Percentiles rank a stretch among this genome's conserved stretches.
Conservation (phyloP, 2,888 invertebrate genomes). For the Phrixothrix hirtus region DNA sequence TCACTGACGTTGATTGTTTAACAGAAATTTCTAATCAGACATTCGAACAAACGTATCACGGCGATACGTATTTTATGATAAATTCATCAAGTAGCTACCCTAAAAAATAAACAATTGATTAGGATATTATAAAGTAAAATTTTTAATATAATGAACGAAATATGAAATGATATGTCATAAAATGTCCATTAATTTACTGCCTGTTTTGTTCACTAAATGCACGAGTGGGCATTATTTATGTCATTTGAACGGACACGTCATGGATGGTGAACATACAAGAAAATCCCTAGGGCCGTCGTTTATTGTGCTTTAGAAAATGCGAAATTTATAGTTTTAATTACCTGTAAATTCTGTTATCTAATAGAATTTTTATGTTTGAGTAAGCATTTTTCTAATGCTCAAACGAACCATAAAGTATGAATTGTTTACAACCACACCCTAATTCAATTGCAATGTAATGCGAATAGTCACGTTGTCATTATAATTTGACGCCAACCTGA, state of each 20-base stretch:
- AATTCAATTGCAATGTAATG: too few relatives aligned
- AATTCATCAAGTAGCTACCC: too few relatives aligned
- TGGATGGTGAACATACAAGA: not conserved
- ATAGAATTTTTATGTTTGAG: too few relatives aligned
- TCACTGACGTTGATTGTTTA: slow-evolving; percentile 15
- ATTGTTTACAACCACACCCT: too few relatives aligned
- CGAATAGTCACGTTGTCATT: too few relatives aligned
- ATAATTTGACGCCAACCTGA: too few relatives aligned
- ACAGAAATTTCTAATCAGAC: slow-evolving; percentile 20
- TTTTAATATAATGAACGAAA: too few relatives aligned
- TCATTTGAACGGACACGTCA: slow-evolving; percentile 28
- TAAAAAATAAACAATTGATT: too few relatives aligned
- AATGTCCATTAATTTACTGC: slow-evolving; percentile 34
- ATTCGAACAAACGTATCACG: slow-evolving; percentile 8
- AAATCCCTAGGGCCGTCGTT: not conserved
- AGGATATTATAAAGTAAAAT: too few relatives aligned
- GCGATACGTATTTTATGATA: too few relatives aligned
- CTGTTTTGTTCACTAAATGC: slow-evolving; percentile 35
- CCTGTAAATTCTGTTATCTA: not conserved
- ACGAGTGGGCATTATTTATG: slow-evolving; percentile 38
- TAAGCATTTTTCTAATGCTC: too few relatives aligned
- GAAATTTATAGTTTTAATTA: not conserved
- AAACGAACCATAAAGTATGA: too few relatives aligned
- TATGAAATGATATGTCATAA: slow-evolving; percentile 14
- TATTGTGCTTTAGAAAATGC: not conserved